Evolutionary conservation across 2,888 invertebrate species (phyloP).

Genomic region (Agriopis leucophaearia): DNA sequence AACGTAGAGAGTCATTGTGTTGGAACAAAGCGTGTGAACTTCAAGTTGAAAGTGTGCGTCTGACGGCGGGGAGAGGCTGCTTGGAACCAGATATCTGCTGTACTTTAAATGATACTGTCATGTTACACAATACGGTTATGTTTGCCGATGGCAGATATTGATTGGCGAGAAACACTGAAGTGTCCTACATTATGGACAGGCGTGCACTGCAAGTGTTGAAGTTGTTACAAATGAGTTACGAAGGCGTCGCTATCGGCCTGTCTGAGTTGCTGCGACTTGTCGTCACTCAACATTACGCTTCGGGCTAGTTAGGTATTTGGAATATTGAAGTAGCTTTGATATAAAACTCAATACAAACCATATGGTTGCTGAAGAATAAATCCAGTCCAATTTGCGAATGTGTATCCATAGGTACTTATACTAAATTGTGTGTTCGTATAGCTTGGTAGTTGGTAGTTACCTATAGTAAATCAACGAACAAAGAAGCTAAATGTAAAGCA

Average conservation of each 20-base stretch:
- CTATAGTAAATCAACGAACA: slow-evolving; percentile 6
- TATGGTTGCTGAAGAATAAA: not conserved
- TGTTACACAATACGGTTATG: slow-evolving; percentile 55
- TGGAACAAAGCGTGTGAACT: slow-evolving; percentile 82
- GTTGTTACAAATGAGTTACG: slow-evolving; percentile 48
- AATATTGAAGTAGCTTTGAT: slow-evolving; percentile 36
- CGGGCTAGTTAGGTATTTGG: slow-evolving; percentile 37
- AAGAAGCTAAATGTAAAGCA: slow-evolving; percentile 18
- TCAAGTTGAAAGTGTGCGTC: slow-evolving; percentile 81
- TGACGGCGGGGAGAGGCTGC: slow-evolving; percentile 59
- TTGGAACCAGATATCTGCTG: slow-evolving; percentile 49
- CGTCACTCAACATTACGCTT: slow-evolving; percentile 46
- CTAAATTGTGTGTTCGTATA: not conserved
- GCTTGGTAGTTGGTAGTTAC: not conserved
- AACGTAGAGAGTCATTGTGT: slow-evolving; percentile 83
- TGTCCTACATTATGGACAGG: slow-evolving; percentile 47
- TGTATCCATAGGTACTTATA: not conserved
- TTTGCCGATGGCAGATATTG: slow-evolving; percentile 55
- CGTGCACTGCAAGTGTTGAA: slow-evolving; percentile 46
- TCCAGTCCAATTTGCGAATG: not conserved
- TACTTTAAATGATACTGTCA: slow-evolving; percentile 56
- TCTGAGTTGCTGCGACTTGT: slow-evolving; percentile 42
- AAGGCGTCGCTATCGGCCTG: slow-evolving; percentile 48
- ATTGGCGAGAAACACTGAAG: slow-evolving; percentile 54
- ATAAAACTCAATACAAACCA: not conserved